Base-by-base conservation (phyloP, 2,113 vertebrate genomes). In the Elephantulus edwardii region DNA sequence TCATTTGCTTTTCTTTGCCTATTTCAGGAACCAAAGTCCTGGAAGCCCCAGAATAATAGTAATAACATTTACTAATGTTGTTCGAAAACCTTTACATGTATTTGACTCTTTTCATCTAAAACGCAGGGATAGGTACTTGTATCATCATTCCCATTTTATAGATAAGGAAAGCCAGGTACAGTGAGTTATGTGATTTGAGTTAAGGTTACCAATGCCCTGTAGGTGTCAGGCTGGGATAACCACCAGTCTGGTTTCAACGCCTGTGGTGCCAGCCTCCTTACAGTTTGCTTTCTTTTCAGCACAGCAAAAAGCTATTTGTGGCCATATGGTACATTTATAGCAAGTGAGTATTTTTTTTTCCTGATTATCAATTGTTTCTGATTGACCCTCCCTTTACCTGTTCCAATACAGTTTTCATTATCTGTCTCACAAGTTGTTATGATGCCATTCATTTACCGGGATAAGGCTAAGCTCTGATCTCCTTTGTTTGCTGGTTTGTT, bases 71-170 rank as follows among this genome's bases (percentile, higher is more conserved):
- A 9, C n/a, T 56, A 64, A 81, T 68, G 10, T 8, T 48, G 20
- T 83, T 86, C 24, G 24, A 38, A n/a, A 82, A 72, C 19, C n/a
- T 35, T 78, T 35, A 2, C 24, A 33, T 7, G 3, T 12, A 5
- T 33, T 38, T 50, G 30, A 46, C 24, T 74, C 62, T 30, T 94
- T 83, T 79, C 68, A 20, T 92, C 68, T 91, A 40, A 56, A 88
- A n/a, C 19, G 4, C 11, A 46, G 77, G 40, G 8, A 26, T 52
- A 71, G 40, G 11, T 46, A 2, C 22, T 68, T 88, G 44, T 50
- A 42, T 81, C 87, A 28, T 84, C 46, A 33, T 70, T 74, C 50
- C 56, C 44, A 40, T 87, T 91, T 82, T 40, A 44, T 35, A 60
- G 87, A 62, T 50, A 48, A 87, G 28, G 33, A 40, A 76, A 66